phyloP scores from a whole-genome alignment of 2,113 vertebrate species.

The Ursus arctos region DNA sequence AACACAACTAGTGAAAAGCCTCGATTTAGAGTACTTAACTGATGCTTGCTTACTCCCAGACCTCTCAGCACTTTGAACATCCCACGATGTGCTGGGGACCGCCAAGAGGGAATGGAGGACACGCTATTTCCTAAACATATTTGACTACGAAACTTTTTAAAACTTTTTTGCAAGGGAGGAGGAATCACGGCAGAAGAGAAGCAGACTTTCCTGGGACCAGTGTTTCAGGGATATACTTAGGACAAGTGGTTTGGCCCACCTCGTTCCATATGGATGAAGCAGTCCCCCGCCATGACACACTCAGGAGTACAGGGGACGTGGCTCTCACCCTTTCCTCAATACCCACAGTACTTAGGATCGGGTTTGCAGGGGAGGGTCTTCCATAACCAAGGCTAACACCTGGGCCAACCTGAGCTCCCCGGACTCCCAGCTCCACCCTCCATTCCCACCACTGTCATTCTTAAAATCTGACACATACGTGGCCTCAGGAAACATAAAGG shows the following conservation, averaged over 20 bases:
- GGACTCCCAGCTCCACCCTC: background rate
- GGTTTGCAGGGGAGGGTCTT: accelerated
- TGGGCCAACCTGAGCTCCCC: accelerated
- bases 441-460: background rate
- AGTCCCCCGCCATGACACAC: background rate
- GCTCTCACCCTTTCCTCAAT: background rate
- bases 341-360: background rate
- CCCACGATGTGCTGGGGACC: background rate
- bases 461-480: accelerated
- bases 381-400: background rate
- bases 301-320: background rate
- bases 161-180: background rate
- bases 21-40: background rate
- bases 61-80: background rate
- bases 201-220: background rate
- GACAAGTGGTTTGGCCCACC: background rate
- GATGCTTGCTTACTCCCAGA: background rate
- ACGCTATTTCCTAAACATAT: background rate
- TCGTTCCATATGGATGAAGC: background rate
- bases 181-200: background rate
- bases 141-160: background rate
- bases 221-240: background rate
- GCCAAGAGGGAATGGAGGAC: background rate
- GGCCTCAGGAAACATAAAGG: background rate
- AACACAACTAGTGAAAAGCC: background rate